Conservation (phyloP, 2,888 invertebrate species). For the Chelonus formosanus region DNA sequence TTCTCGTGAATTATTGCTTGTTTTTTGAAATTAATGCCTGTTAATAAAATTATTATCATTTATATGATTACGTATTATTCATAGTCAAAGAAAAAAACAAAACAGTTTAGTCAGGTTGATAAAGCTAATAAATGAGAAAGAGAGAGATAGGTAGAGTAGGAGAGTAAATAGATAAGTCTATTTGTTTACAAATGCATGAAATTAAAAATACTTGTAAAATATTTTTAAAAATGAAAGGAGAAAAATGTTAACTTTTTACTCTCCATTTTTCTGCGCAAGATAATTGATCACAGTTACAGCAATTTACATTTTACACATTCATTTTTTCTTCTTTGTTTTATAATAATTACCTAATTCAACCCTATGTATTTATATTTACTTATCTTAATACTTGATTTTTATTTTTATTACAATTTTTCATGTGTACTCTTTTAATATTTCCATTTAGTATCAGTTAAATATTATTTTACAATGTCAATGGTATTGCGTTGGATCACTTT, state of each 20-base stretch:
- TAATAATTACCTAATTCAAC: slow-evolving; percentile 12
- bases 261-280: slow-evolving; percentile 43
- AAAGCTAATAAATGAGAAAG: no score
- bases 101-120: no score
- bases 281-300: slow-evolving; percentile 56
- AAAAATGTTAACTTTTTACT: slow-evolving; percentile 15
- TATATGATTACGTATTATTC: no score
- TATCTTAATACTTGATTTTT: slow-evolving; percentile 5
- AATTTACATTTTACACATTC: slow-evolving; percentile 51
- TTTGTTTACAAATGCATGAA: no score
- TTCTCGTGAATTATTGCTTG: no score
- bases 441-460: slow-evolving; percentile 40
- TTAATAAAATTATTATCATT: no score
- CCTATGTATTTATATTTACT: slow-evolving; percentile 12
- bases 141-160: no score
- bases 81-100: no score
- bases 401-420: slow-evolving; percentile 6
- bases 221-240: no score
- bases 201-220: no score
- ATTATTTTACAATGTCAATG: slow-evolving; percentile 47
- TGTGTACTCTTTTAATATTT: slow-evolving; percentile 9
- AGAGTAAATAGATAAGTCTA: no score
- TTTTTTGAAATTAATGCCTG: no score
- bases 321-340: slow-evolving; percentile 17
- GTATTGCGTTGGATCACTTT: slow-evolving; percentile 58